Conservation (phyloP, 2,888 invertebrate species). For the Aleiodes testaceus region DNA sequence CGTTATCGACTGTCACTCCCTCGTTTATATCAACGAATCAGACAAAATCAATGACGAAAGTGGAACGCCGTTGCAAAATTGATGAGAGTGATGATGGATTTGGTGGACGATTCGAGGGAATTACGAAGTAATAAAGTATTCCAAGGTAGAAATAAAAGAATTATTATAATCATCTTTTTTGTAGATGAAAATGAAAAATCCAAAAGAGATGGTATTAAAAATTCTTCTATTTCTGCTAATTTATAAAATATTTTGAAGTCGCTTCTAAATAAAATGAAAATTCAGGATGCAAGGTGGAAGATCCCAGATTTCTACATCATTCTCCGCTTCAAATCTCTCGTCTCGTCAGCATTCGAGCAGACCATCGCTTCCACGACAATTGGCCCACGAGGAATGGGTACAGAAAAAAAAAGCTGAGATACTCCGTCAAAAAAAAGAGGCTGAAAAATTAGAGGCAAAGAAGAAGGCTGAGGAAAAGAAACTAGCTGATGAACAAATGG, state of each 20-base stretch:
- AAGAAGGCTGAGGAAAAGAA: slow-evolving; percentile 56
- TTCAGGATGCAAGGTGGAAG: slow-evolving; percentile 55
- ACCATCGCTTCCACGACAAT: slow-evolving; percentile 58
- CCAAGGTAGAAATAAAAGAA: not conserved
- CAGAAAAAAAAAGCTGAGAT: slow-evolving; percentile 72
- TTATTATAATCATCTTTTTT: too few relatives aligned
- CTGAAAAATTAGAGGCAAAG: slow-evolving; percentile 57
- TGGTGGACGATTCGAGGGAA: slow-evolving; percentile 46
- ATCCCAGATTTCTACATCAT: slow-evolving; percentile 57
- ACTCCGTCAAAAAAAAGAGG: slow-evolving; percentile 62
- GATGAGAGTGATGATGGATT: slow-evolving; percentile 37
- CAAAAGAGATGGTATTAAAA: too few relatives aligned
- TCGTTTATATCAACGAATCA: slow-evolving; percentile 49
- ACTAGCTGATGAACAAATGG: slow-evolving; percentile 63
- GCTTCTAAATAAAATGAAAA: not conserved
- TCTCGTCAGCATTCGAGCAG: slow-evolving; percentile 50
- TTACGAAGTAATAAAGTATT: slow-evolving; percentile 51
- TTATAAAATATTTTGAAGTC: too few relatives aligned
- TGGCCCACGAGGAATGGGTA: slow-evolving; percentile 76
- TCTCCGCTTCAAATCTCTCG: slow-evolving; percentile 53
- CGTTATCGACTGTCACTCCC: slow-evolving; percentile 49
- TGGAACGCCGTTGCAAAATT: slow-evolving; percentile 55
- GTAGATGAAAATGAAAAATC: too few relatives aligned
- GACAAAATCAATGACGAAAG: slow-evolving; percentile 45
- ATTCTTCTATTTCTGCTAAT: too few relatives aligned